Evolutionary conservation across 1,140 invertebrate genomes (phyloP).

Genomic region (Centruroides sculpturatus): DNA sequence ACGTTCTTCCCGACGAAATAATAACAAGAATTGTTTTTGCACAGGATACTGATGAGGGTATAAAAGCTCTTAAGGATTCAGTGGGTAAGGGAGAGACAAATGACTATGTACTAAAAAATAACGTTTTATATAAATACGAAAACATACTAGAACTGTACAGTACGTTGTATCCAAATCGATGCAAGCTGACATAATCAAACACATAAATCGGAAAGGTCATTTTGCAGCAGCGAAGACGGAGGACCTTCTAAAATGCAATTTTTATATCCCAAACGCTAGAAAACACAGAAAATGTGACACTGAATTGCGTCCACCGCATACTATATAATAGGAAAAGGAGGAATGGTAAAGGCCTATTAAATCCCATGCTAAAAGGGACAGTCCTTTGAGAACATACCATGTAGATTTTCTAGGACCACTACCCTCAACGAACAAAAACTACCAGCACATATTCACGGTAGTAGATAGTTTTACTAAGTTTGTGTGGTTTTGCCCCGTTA

Average conservation of each 20-base stretch:
- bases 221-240: background rate
- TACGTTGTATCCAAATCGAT: background rate
- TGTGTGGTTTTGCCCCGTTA: slow-evolving; percentile 1
- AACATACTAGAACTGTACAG: background rate
- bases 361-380: background rate
- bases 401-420: background rate
- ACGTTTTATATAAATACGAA: background rate
- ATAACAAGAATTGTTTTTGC: background rate
- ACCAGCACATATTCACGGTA: slow-evolving; percentile 3
- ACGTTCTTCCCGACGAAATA: background rate
- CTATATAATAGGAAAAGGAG: background rate
- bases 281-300: background rate
- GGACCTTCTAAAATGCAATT: background rate
- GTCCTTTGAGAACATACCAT: background rate
- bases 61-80: background rate
- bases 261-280: background rate
- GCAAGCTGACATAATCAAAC: background rate
- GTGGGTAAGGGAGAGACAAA: background rate
- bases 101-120: background rate
- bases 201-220: background rate
- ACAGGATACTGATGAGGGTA: background rate
- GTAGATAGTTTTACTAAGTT: slow-evolving; percentile 4
- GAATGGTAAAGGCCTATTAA: background rate
- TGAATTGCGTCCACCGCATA: background rate
- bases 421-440: slow-evolving; percentile 2